Conservation (phyloP, 2,797 vertebrate genomes). For the Catostomus latipinnis region DNA sequence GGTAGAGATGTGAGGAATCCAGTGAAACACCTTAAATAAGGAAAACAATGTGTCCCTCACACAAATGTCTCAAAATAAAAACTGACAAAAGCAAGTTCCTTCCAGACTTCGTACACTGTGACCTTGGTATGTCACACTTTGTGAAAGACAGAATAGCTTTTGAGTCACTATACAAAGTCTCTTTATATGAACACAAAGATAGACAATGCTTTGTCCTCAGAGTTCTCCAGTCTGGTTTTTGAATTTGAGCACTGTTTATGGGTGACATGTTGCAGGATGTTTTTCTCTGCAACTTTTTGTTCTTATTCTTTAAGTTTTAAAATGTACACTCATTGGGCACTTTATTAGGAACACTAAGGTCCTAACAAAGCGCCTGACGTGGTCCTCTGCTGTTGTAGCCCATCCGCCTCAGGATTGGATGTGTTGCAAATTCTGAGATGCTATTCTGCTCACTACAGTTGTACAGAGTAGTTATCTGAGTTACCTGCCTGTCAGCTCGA, state of each 20-base stretch:
- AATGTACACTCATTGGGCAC: too few species aligned
- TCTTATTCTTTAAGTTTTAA: background rate
- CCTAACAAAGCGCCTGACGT: too few species aligned
- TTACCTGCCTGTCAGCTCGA: too few species aligned
- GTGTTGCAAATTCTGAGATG: too few species aligned
- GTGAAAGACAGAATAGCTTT: conserved; percentile 15
- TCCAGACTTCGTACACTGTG: conserved; percentile 15
- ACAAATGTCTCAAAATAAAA: conserved; percentile 3
- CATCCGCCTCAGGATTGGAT: too few species aligned
- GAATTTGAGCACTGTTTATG: background rate
- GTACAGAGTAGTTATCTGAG: too few species aligned
- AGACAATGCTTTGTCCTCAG: conserved; percentile 6
- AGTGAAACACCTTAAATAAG: conserved; percentile 22
- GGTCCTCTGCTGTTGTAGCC: too few species aligned
- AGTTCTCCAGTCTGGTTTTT: conserved; percentile 16
- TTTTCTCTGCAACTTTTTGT: background rate
- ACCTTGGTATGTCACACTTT: conserved; percentile 32
- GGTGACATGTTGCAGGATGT: background rate
- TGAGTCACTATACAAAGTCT: conserved; percentile 8
- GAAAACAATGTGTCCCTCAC: conserved; percentile 5
- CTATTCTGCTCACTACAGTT: too few species aligned
- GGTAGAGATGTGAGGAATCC: conserved; percentile 11
- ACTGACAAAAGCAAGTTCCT: conserved; percentile 15
- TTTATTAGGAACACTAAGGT: too few species aligned
- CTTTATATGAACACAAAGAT: background rate